Evolutionary conservation across 92 coral and sea anemone species (phyloP).

Genomic region (Umimayanthus kanabou): DNA sequence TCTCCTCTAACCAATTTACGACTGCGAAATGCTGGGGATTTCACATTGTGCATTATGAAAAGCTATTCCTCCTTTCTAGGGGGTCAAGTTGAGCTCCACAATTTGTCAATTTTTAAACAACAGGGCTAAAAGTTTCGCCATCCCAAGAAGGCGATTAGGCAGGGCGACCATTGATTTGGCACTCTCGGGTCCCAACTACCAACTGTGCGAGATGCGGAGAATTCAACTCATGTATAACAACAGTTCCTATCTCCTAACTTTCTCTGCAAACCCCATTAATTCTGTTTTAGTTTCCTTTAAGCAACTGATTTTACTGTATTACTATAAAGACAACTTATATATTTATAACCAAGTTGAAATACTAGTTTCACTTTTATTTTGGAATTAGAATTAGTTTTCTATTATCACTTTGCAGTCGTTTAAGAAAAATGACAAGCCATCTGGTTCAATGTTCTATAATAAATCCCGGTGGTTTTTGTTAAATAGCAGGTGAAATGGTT

Average conservation of each 20-base stretch:
- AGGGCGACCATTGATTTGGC: not conserved
- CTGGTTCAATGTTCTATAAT: constrained; percentile 24
- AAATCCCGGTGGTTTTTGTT: not conserved
- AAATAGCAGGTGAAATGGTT: constrained; percentile 2
- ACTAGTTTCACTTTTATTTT: not conserved
- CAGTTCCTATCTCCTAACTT: not conserved
- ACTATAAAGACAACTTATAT: not conserved
- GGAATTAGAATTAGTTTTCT: constrained; percentile 22
- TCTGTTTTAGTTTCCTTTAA: not conserved
- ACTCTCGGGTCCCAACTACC: not conserved
- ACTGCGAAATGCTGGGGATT: not conserved
- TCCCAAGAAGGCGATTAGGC: constrained; percentile 11
- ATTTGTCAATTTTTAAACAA: constrained; percentile 17
- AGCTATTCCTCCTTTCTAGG: not conserved
- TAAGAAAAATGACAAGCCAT: not conserved
- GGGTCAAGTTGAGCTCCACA: constrained; percentile 1
- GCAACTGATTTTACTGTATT: not conserved
- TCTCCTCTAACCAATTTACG: not conserved
- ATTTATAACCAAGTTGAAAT: constrained; percentile 8
- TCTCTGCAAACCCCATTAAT: not conserved
- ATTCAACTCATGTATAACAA: constrained; percentile 1
- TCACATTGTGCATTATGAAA: not conserved
- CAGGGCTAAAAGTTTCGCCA: not conserved
- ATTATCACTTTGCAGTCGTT: not conserved
- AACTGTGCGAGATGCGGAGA: not conserved